Percentiles rank a stretch among this genome's conserved stretches.
Evolutionary conservation across 2,113 vertebrate genomes (phyloP).

Genomic region (Hipposideros armiger): DNA sequence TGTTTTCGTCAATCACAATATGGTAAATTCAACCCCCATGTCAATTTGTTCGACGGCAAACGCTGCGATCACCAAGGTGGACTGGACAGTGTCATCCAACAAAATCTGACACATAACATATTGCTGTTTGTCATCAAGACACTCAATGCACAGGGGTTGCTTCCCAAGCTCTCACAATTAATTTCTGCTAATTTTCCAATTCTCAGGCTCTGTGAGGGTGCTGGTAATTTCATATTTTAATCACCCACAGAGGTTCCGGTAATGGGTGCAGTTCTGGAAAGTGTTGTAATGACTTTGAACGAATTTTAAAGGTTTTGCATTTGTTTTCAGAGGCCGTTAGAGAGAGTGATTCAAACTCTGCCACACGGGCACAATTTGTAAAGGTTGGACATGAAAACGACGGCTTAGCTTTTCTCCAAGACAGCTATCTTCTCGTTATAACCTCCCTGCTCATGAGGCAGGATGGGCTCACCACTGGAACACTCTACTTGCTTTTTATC

Average conservation of each 20-base stretch:
- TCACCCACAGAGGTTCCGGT: constrained; percentile 88
- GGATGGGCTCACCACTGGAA: constrained; percentile 62
- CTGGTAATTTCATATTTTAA: constrained; percentile 88
- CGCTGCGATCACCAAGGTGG: constrained; percentile 80
- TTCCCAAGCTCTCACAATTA: constrained; percentile 85
- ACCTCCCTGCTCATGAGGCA: constrained; percentile 72
- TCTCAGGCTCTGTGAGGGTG: constrained; percentile 74
- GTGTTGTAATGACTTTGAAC: constrained; percentile 87
- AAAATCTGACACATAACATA: constrained; percentile 82
- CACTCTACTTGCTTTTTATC: constrained; percentile 80
- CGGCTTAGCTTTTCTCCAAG: constrained; percentile 80
- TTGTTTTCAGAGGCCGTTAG: constrained; percentile 87
- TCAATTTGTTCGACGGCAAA: constrained; percentile 83
- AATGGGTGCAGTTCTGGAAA: constrained; percentile 87
- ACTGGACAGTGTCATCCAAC: constrained; percentile 86
- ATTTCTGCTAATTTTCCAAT: constrained; percentile 88
- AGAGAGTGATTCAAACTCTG: constrained; percentile 84
- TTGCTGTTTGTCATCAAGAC: constrained; percentile 86
- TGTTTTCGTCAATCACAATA: constrained; percentile 66
- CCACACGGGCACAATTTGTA: constrained; percentile 85
- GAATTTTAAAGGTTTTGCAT: constrained; percentile 90
- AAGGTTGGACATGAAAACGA: constrained; percentile 85
- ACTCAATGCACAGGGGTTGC: constrained; percentile 81
- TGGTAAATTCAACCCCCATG: constrained; percentile 76
- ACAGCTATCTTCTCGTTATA: constrained; percentile 82